Percentiles rank a stretch among this genome's conserved stretches.
Evolutionary conservation across 1,140 invertebrate species (phyloP).

Genomic region (Lutraria rhynchaena): DNA sequence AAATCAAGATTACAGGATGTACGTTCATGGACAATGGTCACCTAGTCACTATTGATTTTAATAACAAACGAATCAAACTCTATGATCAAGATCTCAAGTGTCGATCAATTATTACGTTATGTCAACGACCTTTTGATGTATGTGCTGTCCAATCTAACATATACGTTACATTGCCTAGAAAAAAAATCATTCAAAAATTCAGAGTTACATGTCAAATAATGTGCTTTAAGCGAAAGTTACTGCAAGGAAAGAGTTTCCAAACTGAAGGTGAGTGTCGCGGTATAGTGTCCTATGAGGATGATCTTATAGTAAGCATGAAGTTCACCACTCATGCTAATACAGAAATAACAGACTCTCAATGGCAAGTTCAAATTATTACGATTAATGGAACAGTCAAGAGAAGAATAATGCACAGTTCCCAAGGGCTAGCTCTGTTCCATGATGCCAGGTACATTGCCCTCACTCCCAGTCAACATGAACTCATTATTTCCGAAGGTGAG

Average conservation of each 20-base stretch:
- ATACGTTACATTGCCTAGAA: slow-evolving; percentile 38
- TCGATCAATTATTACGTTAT: slow-evolving; percentile 24
- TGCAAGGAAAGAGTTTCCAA: slow-evolving; percentile 6
- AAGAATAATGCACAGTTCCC: slow-evolving; percentile 26
- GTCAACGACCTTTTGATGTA: slow-evolving; percentile 40
- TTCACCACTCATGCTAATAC: slow-evolving; percentile 24
- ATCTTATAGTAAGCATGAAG: slow-evolving; percentile 48
- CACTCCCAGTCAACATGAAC: slow-evolving; percentile 32
- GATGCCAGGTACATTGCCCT: slow-evolving; percentile 53
- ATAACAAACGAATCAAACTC: slow-evolving; percentile 38
- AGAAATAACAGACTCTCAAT: slow-evolving; percentile 45
- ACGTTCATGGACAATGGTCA: slow-evolving; percentile 42
- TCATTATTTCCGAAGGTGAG: slow-evolving; percentile 47
- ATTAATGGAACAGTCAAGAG: slow-evolving; percentile 31
- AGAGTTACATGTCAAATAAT: slow-evolving; percentile 38
- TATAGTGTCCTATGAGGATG: slow-evolving; percentile 36
- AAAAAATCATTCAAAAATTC: slow-evolving; percentile 35
- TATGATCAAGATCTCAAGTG: slow-evolving; percentile 45
- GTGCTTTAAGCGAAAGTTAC: slow-evolving; percentile 30
- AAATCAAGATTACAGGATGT: slow-evolving; percentile 43
- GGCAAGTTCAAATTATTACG: slow-evolving; percentile 44
- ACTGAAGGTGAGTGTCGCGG: slow-evolving; percentile 48
- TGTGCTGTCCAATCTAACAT: slow-evolving; percentile 18
- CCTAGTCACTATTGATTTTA: slow-evolving; percentile 50
- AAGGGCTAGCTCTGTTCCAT: slow-evolving; percentile 38